Evolutionary conservation across 1,140 invertebrate genomes (phyloP).

Genomic region (Drosophila nebulosa): DNA sequence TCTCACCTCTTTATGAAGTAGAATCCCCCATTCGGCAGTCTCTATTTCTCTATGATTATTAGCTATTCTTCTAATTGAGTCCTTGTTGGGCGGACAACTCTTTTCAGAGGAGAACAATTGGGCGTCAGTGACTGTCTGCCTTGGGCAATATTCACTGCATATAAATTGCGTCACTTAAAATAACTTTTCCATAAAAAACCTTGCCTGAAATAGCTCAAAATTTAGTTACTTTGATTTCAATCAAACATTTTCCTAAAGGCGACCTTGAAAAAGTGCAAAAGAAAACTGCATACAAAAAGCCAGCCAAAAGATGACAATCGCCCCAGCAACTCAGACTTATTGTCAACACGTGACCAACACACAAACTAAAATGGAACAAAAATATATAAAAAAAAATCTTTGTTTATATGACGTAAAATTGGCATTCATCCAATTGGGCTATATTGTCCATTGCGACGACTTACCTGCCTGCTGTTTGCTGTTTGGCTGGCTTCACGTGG

Average conservation of each 20-base stretch:
- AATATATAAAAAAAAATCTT: neutral
- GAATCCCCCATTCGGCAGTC: too few relatives aligned
- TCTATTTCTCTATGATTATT: too few relatives aligned
- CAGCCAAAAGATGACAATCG: conserved; percentile 20
- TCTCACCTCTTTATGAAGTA: too few relatives aligned
- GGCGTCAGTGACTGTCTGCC: too few relatives aligned
- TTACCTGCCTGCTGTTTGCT: conserved; percentile 32
- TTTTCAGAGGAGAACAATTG: too few relatives aligned
- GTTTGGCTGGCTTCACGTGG: neutral
- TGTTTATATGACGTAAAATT: conserved; percentile 14
- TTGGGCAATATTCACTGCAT: too few relatives aligned
- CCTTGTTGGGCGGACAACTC: too few relatives aligned
- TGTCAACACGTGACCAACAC: conserved; percentile 47
- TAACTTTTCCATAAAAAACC: neutral
- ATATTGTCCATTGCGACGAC: conserved; percentile 57
- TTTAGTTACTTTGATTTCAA: neutral
- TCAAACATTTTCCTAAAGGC: neutral
- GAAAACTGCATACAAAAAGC: conserved; percentile 24
- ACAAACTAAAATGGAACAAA: neutral
- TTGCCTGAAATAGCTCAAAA: neutral
- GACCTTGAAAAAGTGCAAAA: conserved; percentile 63
- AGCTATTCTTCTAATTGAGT: too few relatives aligned
- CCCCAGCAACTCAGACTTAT: conserved; percentile 7
- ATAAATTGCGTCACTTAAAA: too few relatives aligned
- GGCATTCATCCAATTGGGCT: conserved; percentile 57